These are phyloP conservation scores for Clanis bilineata DNA, from an alignment of 2,888 invertebrate species.

Conservation along the genomic window DNA sequence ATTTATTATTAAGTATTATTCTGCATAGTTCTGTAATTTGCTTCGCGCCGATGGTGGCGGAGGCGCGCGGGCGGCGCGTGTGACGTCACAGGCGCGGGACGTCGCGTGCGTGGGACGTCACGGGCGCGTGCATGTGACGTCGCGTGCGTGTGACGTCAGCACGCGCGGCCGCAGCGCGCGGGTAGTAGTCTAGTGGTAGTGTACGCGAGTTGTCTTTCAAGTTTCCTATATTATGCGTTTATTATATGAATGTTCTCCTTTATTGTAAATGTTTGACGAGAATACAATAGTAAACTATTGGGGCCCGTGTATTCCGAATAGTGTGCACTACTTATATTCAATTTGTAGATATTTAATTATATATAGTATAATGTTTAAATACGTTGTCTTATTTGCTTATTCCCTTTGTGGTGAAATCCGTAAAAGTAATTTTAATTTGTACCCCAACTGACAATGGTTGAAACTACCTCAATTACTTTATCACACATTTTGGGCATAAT, in stretches of 20 bases:
- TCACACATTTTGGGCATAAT: constrained; percentile 80
- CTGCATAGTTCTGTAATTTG: constrained; percentile 71
- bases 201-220: constrained; percentile 64
- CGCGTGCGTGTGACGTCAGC: constrained; percentile 25
- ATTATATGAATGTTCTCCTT: constrained; percentile 79
- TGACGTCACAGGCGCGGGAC: background rate
- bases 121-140: constrained; percentile 16
- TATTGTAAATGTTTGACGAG: constrained; percentile 78
- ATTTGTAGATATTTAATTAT: constrained; percentile 83
- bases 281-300: constrained; percentile 59
- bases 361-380: constrained; percentile 80
- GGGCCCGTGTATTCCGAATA: constrained; percentile 64
- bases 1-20: constrained; percentile 72
- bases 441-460: constrained; percentile 63
- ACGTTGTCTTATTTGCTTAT: constrained; percentile 77
- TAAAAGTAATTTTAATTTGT: constrained; percentile 70
- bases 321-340: constrained; percentile 77
- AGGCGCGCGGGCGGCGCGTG: constrained; percentile 23
- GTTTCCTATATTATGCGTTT: constrained; percentile 81
- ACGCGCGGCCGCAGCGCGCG: constrained; percentile 23
- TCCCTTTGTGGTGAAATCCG: constrained; percentile 64
- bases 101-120: background rate
- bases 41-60: constrained; percentile 63
- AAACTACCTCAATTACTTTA: constrained; percentile 83
- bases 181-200: constrained; percentile 51